Base-by-base conservation (phyloP, 2,888 invertebrate species). In the Dolomedes plantarius region DNA sequence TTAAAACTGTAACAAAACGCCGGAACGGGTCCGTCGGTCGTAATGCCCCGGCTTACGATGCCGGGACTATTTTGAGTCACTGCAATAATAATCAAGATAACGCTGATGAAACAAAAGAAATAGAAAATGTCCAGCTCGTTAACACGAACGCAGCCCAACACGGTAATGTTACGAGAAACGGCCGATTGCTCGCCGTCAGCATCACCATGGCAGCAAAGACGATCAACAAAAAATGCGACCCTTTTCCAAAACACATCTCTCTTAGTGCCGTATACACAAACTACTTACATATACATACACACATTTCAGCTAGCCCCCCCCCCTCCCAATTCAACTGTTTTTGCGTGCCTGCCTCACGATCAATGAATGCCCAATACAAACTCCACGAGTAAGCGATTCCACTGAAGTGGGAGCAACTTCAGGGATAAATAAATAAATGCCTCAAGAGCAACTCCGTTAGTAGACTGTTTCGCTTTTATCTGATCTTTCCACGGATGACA, bases 171-270 rank as follows among this genome's bases (percentile, higher is more conserved):
- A 56, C 56, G 56, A 56, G 65, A 32, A 31, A 67, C 65, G 65
- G 65, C 2, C 31, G 5, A 56, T 69, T 80, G 73, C 41, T 69
- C 76, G 65, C 36, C 67, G 56, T 65, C 29, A 56, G 64, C 67
- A 83, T 83, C 62, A 72, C 83, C 83, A 83, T 83, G 77, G 83
- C 31, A 83, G 83, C 83, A 29, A 19, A 36, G 41, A 36, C 46
- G 68, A 56, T 77, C 83, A 83, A 83, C 83, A 83, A 72, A 83
- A 78, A 82, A 74, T 46, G 46, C 31, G 32, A 1, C 71, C 32
- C 56, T 41, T 76, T 82, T 71, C 46, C 31, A 75, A 82, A n/a
- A 82, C 82, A 82, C 82, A 82, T 76, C 71, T 41, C 65, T 71
- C 64, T 64, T 65, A 31, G 41, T 62, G 71, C 76, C 72, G 83